These are phyloP conservation scores for Platichthys flesus DNA, from an alignment of 2,113 vertebrate species.

Conservation along the genomic window DNA sequence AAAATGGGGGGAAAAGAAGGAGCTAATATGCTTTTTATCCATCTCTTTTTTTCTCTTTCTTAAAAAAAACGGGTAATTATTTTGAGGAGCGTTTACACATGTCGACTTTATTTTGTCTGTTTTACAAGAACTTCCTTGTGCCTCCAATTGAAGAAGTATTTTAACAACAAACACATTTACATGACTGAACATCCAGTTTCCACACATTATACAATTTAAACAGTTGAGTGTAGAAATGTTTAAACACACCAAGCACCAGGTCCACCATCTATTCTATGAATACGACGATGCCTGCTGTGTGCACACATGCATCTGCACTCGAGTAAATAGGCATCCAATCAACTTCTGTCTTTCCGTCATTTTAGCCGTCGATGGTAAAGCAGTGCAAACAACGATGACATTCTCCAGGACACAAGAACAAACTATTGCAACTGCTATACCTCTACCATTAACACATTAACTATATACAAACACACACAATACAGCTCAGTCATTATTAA, in stretches of 20 bases:
- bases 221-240: background rate
- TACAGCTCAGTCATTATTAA: too few relatives aligned
- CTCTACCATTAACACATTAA: too few relatives aligned
- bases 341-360: too few relatives aligned
- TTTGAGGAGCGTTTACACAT: slow-evolving; percentile 18
- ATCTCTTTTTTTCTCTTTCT: background rate
- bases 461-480: too few relatives aligned
- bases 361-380: too few relatives aligned
- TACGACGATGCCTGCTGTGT: background rate
- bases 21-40: slow-evolving; percentile 37
- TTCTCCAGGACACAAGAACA: too few relatives aligned
- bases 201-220: background rate
- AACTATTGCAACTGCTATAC: too few relatives aligned
- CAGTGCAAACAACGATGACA: too few relatives aligned
- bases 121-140: background rate
- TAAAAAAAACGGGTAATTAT: slow-evolving; percentile 3
- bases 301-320: too few relatives aligned
- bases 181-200: background rate
- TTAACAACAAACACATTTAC: slow-evolving; percentile 2
- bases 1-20: slow-evolving; percentile 41
- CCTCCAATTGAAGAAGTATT: background rate
- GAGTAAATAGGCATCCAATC: too few relatives aligned
- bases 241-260: background rate
- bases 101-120: background rate
- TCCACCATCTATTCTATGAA: background rate